These are phyloP conservation scores for Tachysurus fulvidraco DNA, from an alignment of 2,113 vertebrate species.

Conservation along the genomic window DNA sequence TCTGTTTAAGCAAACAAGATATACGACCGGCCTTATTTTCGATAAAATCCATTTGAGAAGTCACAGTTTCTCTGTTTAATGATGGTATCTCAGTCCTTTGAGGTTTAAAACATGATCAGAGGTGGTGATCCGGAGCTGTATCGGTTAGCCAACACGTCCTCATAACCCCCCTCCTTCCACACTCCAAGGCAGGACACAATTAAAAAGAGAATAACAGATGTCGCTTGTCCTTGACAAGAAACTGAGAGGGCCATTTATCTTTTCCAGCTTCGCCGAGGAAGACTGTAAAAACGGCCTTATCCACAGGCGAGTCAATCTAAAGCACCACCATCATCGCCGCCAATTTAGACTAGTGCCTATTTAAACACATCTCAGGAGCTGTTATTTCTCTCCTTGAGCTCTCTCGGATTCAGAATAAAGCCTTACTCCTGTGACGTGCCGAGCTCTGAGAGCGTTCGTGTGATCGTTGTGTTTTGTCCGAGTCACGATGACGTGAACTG, in stretches of 20 bases:
- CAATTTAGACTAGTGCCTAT: slow-evolving; percentile 17
- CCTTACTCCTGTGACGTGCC: neutral
- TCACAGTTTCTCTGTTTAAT: slow-evolving; percentile 14
- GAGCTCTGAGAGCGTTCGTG: neutral
- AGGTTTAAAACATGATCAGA: neutral
- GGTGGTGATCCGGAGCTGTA: slow-evolving; percentile 22
- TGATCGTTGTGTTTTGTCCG: neutral
- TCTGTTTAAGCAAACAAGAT: neutral
- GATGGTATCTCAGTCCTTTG: slow-evolving; percentile 11
- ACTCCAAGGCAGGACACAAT: slow-evolving; percentile 30
- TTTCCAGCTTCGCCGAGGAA: slow-evolving; percentile 21
- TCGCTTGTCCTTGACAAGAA: slow-evolving; percentile 31
- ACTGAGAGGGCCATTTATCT: slow-evolving; percentile 38
- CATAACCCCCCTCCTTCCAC: slow-evolving; percentile 11
- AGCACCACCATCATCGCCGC: neutral
- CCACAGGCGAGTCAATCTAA: slow-evolving; percentile 26
- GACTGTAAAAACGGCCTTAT: neutral
- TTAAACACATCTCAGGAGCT: slow-evolving; percentile 6
- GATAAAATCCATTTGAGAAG: neutral
- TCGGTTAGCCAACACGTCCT: slow-evolving; percentile 10
- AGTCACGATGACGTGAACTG: neutral
- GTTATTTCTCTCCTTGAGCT: neutral
- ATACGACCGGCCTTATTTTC: neutral
- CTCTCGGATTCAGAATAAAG: neutral
- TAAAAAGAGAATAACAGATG: slow-evolving; percentile 46